phyloP scores from a whole-genome alignment of 1,140 invertebrate species.

The Scaptomyza montana region DNA sequence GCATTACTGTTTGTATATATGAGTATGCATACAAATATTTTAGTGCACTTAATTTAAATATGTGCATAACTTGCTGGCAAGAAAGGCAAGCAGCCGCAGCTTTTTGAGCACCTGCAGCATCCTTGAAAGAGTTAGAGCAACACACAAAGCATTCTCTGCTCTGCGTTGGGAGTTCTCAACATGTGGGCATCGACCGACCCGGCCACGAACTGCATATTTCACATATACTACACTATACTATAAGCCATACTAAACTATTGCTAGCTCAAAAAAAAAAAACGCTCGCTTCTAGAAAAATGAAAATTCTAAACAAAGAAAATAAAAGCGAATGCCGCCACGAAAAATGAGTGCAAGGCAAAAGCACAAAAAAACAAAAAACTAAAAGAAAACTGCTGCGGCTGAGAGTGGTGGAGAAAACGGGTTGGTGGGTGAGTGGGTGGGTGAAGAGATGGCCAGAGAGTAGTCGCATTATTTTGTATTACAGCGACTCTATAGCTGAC shows the following conservation, averaged over 20 bases:
- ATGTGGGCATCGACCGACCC: slow-evolving; percentile 11
- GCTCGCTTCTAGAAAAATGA: slow-evolving; percentile 59
- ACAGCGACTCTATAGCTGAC: slow-evolving; percentile 57
- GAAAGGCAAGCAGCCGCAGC: slow-evolving; percentile 22
- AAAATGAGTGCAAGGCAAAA: slow-evolving; percentile 66
- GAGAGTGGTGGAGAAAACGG: neutral
- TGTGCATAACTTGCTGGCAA: slow-evolving; percentile 61
- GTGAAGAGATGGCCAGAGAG: slow-evolving; percentile 23
- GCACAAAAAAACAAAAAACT: slow-evolving; percentile 29
- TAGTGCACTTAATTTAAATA: slow-evolving; percentile 62
- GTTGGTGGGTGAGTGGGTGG: neutral
- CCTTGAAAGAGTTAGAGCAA: slow-evolving; percentile 48
- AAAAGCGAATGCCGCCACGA: slow-evolving; percentile 61
- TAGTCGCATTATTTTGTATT: slow-evolving; percentile 74
- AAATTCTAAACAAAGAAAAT: slow-evolving; percentile 79
- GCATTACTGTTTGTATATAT: neutral
- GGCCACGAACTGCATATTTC: slow-evolving; percentile 62
- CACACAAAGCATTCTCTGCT: slow-evolving; percentile 61
- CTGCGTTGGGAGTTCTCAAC: neutral
- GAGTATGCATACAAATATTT: slow-evolving; percentile 23
- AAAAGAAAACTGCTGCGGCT: slow-evolving; percentile 68
- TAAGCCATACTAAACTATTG: slow-evolving; percentile 16
- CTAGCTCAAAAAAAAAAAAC: slow-evolving; percentile 18
- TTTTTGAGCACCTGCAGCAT: slow-evolving; percentile 64
- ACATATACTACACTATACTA: slow-evolving; percentile 43